Conservation (phyloP, 2,888 invertebrate genomes). For the Onthophagus sagittarius region DNA sequence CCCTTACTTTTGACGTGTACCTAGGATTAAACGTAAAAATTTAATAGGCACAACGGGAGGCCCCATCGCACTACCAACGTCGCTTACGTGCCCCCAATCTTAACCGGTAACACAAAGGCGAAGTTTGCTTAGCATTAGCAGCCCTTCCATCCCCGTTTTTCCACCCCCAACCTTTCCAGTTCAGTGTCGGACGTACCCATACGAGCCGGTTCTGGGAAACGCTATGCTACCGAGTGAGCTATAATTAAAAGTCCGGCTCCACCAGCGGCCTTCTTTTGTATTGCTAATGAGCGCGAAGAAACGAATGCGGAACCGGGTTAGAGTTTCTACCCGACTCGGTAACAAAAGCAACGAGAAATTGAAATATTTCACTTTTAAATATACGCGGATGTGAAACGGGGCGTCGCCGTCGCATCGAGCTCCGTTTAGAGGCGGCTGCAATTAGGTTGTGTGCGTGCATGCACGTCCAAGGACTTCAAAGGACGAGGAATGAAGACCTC, state of each 20-base stretch:
- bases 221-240: background rate
- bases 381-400: background rate
- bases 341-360: conserved; percentile 10
- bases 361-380: conserved; percentile 2
- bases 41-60: background rate
- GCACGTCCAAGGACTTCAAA: conserved; percentile 6
- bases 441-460: background rate
- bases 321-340: background rate
- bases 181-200: background rate
- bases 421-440: background rate
- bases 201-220: background rate
- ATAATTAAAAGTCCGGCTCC: conserved; percentile 5
- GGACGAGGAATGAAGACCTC: background rate
- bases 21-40: background rate
- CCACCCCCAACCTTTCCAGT: background rate
- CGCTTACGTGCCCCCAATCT: background rate
- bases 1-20: background rate
- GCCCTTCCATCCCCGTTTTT: background rate
- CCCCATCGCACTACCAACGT: background rate
- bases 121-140: background rate
- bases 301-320: conserved; percentile 6
- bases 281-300: conserved; percentile 16
- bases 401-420: background rate
- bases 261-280: conserved; percentile 8
- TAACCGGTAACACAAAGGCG: background rate